Conservation (phyloP, 2,113 vertebrate genomes). For the Elephantulus edwardii region DNA sequence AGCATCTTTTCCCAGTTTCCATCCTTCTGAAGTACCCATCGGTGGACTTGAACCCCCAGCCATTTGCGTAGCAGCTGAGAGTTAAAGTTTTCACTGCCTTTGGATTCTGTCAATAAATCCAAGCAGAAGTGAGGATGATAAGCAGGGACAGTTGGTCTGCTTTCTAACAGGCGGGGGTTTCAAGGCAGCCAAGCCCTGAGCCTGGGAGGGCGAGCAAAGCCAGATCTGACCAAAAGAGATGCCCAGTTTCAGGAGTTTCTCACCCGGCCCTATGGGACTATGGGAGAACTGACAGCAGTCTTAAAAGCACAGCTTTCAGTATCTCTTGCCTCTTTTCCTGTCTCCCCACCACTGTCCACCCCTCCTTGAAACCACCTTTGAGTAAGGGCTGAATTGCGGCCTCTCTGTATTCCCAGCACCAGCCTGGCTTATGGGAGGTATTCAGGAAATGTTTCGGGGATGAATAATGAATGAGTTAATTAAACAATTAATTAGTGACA, state of each 20-base stretch:
- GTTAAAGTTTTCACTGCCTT: neutral
- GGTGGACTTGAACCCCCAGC: neutral
- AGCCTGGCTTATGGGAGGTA: neutral
- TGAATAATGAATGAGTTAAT: slow-evolving; percentile 49
- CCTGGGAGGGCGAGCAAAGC: neutral
- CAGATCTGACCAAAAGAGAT: neutral
- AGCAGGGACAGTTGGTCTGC: neutral
- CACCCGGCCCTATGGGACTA: fast-evolving
- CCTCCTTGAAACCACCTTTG: neutral
- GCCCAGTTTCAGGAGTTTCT: too few species aligned
- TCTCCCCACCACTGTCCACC: neutral
- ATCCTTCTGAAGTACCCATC: neutral
- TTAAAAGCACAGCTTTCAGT: neutral
- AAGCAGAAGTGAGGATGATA: neutral
- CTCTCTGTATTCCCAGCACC: neutral
- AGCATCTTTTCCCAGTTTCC: neutral
- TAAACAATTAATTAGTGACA: slow-evolving; percentile 26
- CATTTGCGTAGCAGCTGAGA: neutral
- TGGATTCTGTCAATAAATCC: neutral
- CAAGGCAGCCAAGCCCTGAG: fast-evolving
- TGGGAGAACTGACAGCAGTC: neutral
- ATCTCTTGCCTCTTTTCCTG: fast-evolving
- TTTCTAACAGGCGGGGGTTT: neutral
- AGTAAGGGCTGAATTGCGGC: neutral
- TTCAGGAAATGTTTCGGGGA: slow-evolving; percentile 13